phyloP scores from a whole-genome alignment of 92 coral and sea anemone species.

The Muricea muricata region DNA sequence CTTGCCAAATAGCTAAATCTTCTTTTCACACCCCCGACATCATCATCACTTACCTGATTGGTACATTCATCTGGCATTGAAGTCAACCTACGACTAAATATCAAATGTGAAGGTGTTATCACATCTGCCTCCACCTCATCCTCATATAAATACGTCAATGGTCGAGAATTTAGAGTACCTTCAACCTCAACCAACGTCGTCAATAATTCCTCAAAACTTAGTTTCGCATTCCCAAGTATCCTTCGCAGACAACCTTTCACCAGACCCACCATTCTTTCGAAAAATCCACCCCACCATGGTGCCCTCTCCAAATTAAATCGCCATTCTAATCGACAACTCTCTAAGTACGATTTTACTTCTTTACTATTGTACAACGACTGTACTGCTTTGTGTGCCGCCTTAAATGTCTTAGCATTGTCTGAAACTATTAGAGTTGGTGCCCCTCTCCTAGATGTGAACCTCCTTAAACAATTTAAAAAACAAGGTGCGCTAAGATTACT shows the following conservation, averaged over 20 bases:
- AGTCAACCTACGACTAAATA: background rate
- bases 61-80: background rate
- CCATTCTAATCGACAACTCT: constrained; percentile 10
- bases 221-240: background rate
- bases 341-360: background rate
- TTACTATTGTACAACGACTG: background rate
- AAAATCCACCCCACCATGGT: background rate
- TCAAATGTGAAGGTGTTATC: background rate
- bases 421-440: constrained; percentile 9
- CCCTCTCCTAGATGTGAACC: constrained; percentile 12
- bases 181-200: background rate
- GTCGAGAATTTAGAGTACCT: background rate
- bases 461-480: constrained; percentile 5
- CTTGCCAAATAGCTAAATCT: background rate
- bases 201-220: background rate
- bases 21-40: too few species aligned
- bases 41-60: background rate
- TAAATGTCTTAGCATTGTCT: constrained; percentile 19
- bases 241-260: background rate
- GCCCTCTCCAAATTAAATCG: constrained; percentile 28
- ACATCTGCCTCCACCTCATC: background rate
- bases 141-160: background rate
- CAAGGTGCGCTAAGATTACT: background rate
- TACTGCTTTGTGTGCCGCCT: background rate
- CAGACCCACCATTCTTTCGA: background rate